Evolutionary conservation across 2,888 invertebrate species (phyloP), one percentile per base, ranked within the genome.

Genomic region (Linnaemya vulpina): DNA sequence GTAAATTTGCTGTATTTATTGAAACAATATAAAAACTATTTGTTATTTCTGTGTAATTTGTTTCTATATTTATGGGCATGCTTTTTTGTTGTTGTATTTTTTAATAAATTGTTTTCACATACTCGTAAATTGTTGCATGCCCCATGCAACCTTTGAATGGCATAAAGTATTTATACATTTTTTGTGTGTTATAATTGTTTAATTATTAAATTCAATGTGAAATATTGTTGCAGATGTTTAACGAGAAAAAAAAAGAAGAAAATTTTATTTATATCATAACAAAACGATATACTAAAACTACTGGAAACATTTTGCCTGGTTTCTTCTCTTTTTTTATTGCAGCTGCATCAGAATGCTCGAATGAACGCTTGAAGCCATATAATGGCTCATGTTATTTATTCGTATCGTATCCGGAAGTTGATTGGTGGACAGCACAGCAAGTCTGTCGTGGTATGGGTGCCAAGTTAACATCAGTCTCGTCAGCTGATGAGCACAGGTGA

Each of bases 331-430:
- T 88, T 60, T 38, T 40, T 68, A 4, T 73, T 80, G 51, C 92
- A 93, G 90, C 94, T 94, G 95, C 94, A 10, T 94, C 94, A 88
- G 95, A 95, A 84, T 96, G 96, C 89, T 94, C 95, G 87, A 96
- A 96, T 89, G 94, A 95, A 87, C 94, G 95, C 83, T 94, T 95
- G 85, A 94, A 94, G 49, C 93, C 95, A 85, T 95, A 94, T 93
- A 95, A 95, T 90, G 94, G 94, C 62, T 94, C 95, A 85, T 96
- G 96, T 91, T 96, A 96, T 92, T 93, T 96, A 11, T 94, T 96
- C 91, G 95, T 96, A 51, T 95, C 95, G 38, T 96, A 95, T 90
- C 96, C 96, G 4, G 95, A 95, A 90, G 96, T 96, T 0, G 95
- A 95, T 8, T 96, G 96, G 96, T 91, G 92, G 81, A 95, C 95